Evolutionary conservation across 2,113 vertebrate species (phyloP), one percentile per base, ranked within the genome.

Genomic region (Thunnus thynnus): DNA sequence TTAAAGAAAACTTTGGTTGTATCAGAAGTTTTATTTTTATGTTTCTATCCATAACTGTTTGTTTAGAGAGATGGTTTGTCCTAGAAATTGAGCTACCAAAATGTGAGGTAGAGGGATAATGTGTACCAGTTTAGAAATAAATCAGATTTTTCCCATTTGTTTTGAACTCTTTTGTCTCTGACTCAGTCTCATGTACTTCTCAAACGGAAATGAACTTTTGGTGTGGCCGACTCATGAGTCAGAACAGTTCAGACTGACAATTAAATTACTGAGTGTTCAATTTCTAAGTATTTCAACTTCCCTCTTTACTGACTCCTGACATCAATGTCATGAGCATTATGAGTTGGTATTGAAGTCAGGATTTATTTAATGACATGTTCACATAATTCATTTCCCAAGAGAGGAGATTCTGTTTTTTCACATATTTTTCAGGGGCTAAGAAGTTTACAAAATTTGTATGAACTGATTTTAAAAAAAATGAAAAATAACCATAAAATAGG

Each of bases 51-150:
- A 86, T 90, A 57, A 41, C 12, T 86, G 73, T 85, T 84, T 62
- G 57, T 76, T 77, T 70, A 72, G 69, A 66, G 27, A 72, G 70
- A 65, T 69, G 30, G 9, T 82, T 41, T 73, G 66, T 72, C 44
- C 47, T 70, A 69, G 64, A 82, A 44, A 47, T 46, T 16, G 80
- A 85, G 78, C 74, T 70, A 85, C 85, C 64, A 64, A 48, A 88
- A 76, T 76, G 72, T 78, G 73, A 85, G 70, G 64, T 86, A 64
- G 74, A 88, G 41, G 63, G 61, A 84, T 72, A 77, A 88, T 22
- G 54, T 89, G 84, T 86, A 83, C 80, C 81, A 86, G 72, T 71
- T 91, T 71, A 68, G 75, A 92, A 93, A 92, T 93, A 91, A 91
- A 94, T 80, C 66, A 0, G 60, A 79, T 80, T 82, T 85, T 87